These are phyloP conservation scores for Macaria notata DNA, from an alignment of 2,888 invertebrate genomes.

Conservation along the genomic window DNA sequence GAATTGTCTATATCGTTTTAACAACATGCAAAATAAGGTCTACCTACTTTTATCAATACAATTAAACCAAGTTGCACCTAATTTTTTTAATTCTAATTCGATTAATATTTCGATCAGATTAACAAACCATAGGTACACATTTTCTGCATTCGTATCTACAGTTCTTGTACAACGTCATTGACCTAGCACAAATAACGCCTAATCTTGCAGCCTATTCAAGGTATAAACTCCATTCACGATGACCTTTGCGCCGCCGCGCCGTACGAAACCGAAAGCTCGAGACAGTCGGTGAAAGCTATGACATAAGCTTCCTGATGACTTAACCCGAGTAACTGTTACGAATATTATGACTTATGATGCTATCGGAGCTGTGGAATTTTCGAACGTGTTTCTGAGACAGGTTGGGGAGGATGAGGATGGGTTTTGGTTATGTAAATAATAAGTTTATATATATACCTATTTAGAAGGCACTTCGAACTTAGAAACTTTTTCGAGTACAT, in stretches of 20 bases:
- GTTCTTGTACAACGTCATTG: conserved; percentile 10
- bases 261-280: conserved; percentile 22
- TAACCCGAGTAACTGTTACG: conserved; percentile 20
- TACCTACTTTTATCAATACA: too few relatives aligned
- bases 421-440: not conserved
- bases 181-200: conserved; percentile 9
- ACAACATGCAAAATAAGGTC: too few relatives aligned
- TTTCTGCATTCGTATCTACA: too few relatives aligned
- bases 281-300: conserved; percentile 23
- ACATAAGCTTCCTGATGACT: conserved; percentile 26
- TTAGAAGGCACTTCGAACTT: too few relatives aligned
- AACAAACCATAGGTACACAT: too few relatives aligned
- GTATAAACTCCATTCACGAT: conserved; percentile 4
- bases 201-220: not conserved
- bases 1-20: too few relatives aligned
- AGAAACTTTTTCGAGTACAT: too few relatives aligned
- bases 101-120: too few relatives aligned
- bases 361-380: conserved; percentile 25
- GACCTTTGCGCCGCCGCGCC: conserved; percentile 18
- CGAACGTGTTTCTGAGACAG: conserved; percentile 6
- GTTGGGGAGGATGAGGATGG: conserved; percentile 3
- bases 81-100: too few relatives aligned
- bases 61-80: too few relatives aligned
- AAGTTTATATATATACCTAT: too few relatives aligned
- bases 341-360: conserved; percentile 11